Evolutionary conservation across 2,888 invertebrate genomes (phyloP).

Genomic region (Caenorhabditis zanzibari): DNA sequence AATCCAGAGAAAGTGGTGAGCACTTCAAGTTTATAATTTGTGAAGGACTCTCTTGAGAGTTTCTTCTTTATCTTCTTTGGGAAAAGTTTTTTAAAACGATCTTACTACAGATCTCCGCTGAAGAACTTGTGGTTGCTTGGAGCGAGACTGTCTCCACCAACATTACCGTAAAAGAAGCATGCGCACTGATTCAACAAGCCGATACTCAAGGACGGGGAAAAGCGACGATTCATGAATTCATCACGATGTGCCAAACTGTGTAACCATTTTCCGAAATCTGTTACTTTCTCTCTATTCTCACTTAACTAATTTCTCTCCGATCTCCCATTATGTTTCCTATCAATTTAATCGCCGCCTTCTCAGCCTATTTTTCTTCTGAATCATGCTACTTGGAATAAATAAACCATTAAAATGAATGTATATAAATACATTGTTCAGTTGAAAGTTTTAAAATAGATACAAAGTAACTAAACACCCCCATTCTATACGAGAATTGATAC

Average conservation of each 20-base stretch:
- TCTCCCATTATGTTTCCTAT: not conserved
- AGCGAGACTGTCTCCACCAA: slow-evolving; percentile 75
- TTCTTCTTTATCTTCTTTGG: not conserved
- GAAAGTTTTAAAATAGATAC: no score
- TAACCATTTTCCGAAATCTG: slow-evolving; percentile 11
- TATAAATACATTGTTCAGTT: no score
- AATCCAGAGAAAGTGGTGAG: slow-evolving; percentile 73
- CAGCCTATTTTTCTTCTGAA: not conserved
- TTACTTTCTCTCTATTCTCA: slow-evolving; percentile 6
- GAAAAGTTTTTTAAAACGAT: no score
- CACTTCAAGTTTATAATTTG: not conserved
- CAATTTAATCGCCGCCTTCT: not conserved
- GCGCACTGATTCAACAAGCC: slow-evolving; percentile 72
- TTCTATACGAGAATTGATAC: no score
- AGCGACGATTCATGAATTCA: slow-evolving; percentile 73
- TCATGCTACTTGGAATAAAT: no score
- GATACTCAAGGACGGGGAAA: slow-evolving; percentile 71
- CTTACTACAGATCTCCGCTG: slow-evolving; percentile 76
- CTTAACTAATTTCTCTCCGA: not conserved
- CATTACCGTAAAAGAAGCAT: slow-evolving; percentile 72
- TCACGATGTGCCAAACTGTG: slow-evolving; percentile 78
- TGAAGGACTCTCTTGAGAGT: not conserved
- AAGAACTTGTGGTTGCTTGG: slow-evolving; percentile 77
- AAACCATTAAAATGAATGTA: no score
- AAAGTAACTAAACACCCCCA: no score